Evolutionary conservation across 2,888 invertebrate species (phyloP), one percentile per base, ranked within the genome.

Genomic region (Limnephilus rhombicus): DNA sequence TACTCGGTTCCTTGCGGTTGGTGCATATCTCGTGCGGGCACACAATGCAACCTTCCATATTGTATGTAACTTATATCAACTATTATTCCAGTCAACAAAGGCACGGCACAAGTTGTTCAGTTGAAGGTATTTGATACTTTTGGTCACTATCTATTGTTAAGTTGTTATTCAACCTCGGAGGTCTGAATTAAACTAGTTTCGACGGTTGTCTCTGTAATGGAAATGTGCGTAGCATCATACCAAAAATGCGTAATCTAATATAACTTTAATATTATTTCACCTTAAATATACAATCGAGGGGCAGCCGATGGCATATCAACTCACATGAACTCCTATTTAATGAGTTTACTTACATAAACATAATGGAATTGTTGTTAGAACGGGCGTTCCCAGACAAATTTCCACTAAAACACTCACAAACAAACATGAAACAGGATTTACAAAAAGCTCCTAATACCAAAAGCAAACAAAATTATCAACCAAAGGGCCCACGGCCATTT

Each of bases 41-140:
- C 68, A 87, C 87, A 87, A 53, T 53, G 87, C 87, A 68, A 68
- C 87, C 87, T 34, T 49, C 87, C 34, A 53, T 87, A 87, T 29
- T 87, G 68, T 68, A 87, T 87, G 87, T 87, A 87, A 87, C 53
- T 31, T 87, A 87, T 87, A 85, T 85, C 85, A 18, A 87, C 53
- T 68, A 68, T 87, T 87, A 68, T 87, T 68, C 24, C 53, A 29
- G 53, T 12, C 13, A 68, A 87, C 87, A 87, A 87, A 68, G 53
- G 53, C 87, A 31, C 4, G 87, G 87, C 34, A 29, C 87, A 87
- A 87, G 87, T 29, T 68, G 68, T 68, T 87, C 24, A 18, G 68
- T 31, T 34, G 31, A 53, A 87, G 87, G 53, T 53, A 87, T 87
- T 87, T 87, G 87, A 87, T 87, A 87, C 87, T 37, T 87, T 86